Conservation (phyloP, 2,113 vertebrate genomes). For the Dipodomys merriami region DNA sequence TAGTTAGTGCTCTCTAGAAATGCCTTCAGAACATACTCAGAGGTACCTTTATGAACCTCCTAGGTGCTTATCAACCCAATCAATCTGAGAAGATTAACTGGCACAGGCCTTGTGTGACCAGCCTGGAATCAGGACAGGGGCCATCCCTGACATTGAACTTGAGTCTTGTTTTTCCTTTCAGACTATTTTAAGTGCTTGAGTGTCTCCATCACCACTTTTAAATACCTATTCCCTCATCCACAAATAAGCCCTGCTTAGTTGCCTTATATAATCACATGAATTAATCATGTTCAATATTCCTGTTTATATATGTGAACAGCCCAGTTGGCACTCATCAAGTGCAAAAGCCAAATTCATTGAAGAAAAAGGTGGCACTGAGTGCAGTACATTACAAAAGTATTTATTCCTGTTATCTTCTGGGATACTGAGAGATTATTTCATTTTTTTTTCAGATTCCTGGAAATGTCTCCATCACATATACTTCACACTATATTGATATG, state of each 20-base stretch:
- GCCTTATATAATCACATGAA: neutral
- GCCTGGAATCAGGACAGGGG: neutral
- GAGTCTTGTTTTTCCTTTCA: slow-evolving; percentile 5
- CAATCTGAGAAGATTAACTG: neutral
- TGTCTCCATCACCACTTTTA: slow-evolving; percentile 27
- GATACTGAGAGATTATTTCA: neutral
- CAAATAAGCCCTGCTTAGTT: neutral
- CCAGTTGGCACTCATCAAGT: neutral
- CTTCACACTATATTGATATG: neutral
- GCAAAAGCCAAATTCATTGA: neutral
- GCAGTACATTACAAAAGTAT: neutral
- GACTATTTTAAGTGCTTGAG: neutral
- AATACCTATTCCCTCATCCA: neutral
- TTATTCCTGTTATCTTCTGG: neutral
- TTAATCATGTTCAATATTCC: neutral
- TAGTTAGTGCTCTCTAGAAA: neutral
- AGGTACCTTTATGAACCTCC: neutral
- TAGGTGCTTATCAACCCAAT: neutral
- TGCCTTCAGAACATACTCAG: neutral
- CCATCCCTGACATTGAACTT: neutral
- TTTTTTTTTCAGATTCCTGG: neutral
- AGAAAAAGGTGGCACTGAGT: neutral
- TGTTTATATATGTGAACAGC: slow-evolving; percentile 40
- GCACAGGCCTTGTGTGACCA: neutral
- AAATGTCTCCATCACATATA: neutral